Evolutionary conservation across 2,113 vertebrate species (phyloP), one percentile per base, ranked within the genome.

Genomic region (Leptosomus discolor): DNA sequence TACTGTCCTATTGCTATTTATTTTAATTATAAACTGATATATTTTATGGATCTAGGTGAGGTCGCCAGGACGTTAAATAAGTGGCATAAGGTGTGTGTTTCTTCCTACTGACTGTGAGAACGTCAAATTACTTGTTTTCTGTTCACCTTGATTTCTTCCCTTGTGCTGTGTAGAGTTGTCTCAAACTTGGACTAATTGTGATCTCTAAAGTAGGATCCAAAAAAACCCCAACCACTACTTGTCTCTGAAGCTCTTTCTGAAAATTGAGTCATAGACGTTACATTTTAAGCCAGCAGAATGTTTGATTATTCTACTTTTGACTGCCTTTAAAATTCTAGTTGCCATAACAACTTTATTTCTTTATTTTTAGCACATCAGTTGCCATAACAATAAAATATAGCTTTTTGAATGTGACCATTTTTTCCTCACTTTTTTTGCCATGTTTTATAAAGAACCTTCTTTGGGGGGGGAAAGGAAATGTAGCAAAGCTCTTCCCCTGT

Each of bases 291-390:
- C 97, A 98, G 94, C 94, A 95, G 94, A 98, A 98, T 94, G 95
- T 98, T 98, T 98, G 97, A 98, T 98, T 98, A 98, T 98, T 98
- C 97, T 98, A 94, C 97, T 98, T 98, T 98, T 98, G 97, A 97
- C 97, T 98, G 96, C 96, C 98, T 98, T 98, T 98, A 98, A 98
- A 98, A 97, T 98, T 97, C 97, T 94, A 97, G 98, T 98, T 98
- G 98, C 98, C 98, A 98, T 98, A 98, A 98, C 98, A 98, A 98
- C 98, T 98, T 98, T 98, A 98, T 98, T 98, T 98, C 97, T 98
- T 98, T 98, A 98, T 98, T 98, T 98, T 98, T 98, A 98, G 98
- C 67, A 91, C 91, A 97, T 98, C 95, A 98, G 98, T 98, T 98
- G 97, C 98, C 97, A 98, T 98, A 98, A 98, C 98, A 98, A 97